phyloP scores from a whole-genome alignment of 1,140 invertebrate genomes.

The Lucilia cuprina region DNA sequence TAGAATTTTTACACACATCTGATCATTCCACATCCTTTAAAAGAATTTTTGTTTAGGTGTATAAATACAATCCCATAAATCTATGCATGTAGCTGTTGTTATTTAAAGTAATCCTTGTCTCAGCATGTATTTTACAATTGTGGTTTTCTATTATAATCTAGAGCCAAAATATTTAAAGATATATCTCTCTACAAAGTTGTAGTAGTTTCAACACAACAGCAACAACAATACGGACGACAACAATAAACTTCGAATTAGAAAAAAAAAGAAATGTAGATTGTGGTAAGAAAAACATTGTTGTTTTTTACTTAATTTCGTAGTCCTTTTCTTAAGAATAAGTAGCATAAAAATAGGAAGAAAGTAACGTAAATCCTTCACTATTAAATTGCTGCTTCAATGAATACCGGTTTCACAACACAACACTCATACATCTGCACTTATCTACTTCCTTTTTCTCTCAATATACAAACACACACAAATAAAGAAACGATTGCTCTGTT shows the following conservation, averaged over 20 bases:
- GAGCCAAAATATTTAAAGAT: not conserved
- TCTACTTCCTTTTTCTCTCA: not conserved
- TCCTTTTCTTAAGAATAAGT: not conserved
- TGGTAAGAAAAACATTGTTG: not conserved
- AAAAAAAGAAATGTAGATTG: not conserved
- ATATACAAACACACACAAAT: not conserved
- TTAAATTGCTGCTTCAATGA: not conserved
- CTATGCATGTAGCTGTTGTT: not conserved
- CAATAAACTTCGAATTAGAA: not conserved
- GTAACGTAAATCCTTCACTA: not conserved
- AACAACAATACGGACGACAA: not conserved
- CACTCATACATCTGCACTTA: not conserved
- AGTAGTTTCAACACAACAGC: not conserved
- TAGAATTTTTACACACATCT: no score
- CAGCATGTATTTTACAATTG: conserved; percentile 19
- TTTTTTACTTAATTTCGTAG: not conserved
- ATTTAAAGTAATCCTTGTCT: not conserved
- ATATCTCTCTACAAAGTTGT: not conserved
- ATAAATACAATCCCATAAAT: not conserved
- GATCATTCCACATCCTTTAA: no score
- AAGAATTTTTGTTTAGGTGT: not conserved
- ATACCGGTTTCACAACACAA: not conserved
- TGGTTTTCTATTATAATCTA: conserved; percentile 4
- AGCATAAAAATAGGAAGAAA: not conserved
- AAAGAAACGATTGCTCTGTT: no score